phyloP scores from a whole-genome alignment of 2,888 invertebrate genomes.

The Molanna angustata region DNA sequence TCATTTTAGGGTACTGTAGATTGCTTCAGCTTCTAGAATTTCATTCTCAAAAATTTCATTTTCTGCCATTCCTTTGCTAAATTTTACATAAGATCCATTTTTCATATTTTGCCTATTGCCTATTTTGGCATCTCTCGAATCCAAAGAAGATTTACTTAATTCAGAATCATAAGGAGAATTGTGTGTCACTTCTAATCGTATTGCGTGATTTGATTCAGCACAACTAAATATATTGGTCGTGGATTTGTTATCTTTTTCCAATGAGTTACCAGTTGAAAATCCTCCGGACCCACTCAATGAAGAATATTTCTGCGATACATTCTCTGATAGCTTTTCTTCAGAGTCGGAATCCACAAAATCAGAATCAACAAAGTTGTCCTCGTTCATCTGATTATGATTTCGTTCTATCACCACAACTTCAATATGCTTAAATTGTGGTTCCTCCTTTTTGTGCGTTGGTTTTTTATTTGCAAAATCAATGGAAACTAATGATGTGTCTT shows the following conservation, averaged over 20 bases:
- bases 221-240: conserved; percentile 34
- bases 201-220: conserved; percentile 49
- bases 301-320: conserved; percentile 28
- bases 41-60: neutral
- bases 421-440: conserved; percentile 52
- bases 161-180: conserved; percentile 22
- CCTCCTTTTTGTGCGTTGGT: conserved; percentile 40
- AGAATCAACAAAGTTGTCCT: conserved; percentile 48
- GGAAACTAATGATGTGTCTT: conserved; percentile 15
- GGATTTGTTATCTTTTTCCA: conserved; percentile 46
- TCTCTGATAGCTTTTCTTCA: conserved; percentile 38
- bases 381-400: conserved; percentile 51
- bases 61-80: conserved; percentile 21
- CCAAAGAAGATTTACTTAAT: conserved; percentile 12
- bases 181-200: conserved; percentile 53
- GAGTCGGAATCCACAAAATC: conserved; percentile 40
- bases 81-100: conserved; percentile 30
- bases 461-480: conserved; percentile 43
- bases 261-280: conserved; percentile 48
- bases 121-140: conserved; percentile 17
- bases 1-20: conserved; percentile 47
- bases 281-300: conserved; percentile 35
- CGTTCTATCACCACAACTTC: conserved; percentile 56
- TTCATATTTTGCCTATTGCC: conserved; percentile 19
- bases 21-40: conserved; percentile 38